Evolutionary conservation across 2,797 vertebrate species (phyloP), one percentile per base, ranked within the genome.

Genomic region (Sebastiscus tertius): DNA sequence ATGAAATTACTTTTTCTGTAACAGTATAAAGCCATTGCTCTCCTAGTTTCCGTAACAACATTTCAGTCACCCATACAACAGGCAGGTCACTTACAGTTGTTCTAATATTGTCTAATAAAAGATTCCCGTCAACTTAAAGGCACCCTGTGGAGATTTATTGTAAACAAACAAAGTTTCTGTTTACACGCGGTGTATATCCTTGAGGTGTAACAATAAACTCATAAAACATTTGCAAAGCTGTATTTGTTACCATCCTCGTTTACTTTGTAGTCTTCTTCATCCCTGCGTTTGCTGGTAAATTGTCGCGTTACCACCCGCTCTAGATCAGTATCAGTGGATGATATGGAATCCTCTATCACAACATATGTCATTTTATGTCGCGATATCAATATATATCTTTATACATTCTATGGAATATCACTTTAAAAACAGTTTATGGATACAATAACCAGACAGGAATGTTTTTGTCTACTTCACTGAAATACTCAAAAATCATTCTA

Each of bases 1-100:
- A 83, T 81, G 22, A 54, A 76, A 82, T 70, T 8, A 73, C 13
- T 46, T 70, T 79, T 69, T 74, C 33, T 3, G 4, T 8, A 20
- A 36, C 9, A 6, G 24, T 31, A 56, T 36, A 42, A 67, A 18
- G 14, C 8, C 27, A 68, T 75, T 26, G 6, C 1, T 78, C 18
- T 42, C 78, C 14, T 72, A 29, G 49, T 60, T 70, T 65, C 31
- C 36, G 24, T 64, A 46, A 80, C 33, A 12, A 24, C 65, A 64
- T 77, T 58, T 78, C 3, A 71, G 36, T 39, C 31, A 9, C 61
- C 5, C 46, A 13, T 75, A 74, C 65, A 76, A n/a, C 61, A 33
- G 10, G 55, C n/a, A 69, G 20, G 49, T 14, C 64, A 18, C 60
- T 62, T 24, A 54, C 69, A 24, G 2, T 74, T 59, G 5, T 29